phyloP scores from a whole-genome alignment of 2,113 vertebrate genomes.

The Larimichthys crocea region DNA sequence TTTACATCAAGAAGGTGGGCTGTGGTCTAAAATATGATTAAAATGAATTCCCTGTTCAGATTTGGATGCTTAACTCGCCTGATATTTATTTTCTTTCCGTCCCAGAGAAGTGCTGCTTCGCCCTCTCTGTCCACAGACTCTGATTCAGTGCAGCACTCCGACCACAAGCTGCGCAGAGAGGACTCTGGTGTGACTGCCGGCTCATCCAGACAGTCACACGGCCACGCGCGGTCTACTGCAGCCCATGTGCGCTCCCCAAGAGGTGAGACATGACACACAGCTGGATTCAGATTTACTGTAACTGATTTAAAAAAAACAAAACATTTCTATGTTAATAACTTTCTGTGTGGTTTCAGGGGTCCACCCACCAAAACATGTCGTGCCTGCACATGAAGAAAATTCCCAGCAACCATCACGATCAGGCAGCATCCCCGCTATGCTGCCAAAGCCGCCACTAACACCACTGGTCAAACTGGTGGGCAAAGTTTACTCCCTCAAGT shows the following conservation, averaged over 20 bases:
- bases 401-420: constrained; percentile 86
- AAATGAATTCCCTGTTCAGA: neutral
- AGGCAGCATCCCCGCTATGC: constrained; percentile 89
- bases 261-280: constrained; percentile 58
- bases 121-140: constrained; percentile 62
- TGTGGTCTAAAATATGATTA: neutral
- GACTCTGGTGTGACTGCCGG: neutral
- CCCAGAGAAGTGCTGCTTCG: constrained; percentile 50
- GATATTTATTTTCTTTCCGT: constrained; percentile 17
- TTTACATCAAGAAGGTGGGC: constrained; percentile 89
- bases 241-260: constrained; percentile 58
- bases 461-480: constrained; percentile 94
- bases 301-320: too few species aligned
- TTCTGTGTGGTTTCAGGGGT: constrained; percentile 79
- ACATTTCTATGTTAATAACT: neutral
- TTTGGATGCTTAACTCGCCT: neutral
- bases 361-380: constrained; percentile 79
- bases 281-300: neutral
- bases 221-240: constrained; percentile 16
- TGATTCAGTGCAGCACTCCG: constrained; percentile 36
- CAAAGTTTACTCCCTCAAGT: constrained; percentile 94
- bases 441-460: constrained; percentile 91
- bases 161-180: constrained; percentile 56
- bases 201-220: constrained; percentile 48
- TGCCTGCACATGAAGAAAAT: constrained; percentile 70